A percentile compares a stretch with the other conserved stretches of the same genome.
Evolutionary conservation across 2,888 invertebrate genomes (phyloP).

Genomic region (Exocentrus adspersus): DNA sequence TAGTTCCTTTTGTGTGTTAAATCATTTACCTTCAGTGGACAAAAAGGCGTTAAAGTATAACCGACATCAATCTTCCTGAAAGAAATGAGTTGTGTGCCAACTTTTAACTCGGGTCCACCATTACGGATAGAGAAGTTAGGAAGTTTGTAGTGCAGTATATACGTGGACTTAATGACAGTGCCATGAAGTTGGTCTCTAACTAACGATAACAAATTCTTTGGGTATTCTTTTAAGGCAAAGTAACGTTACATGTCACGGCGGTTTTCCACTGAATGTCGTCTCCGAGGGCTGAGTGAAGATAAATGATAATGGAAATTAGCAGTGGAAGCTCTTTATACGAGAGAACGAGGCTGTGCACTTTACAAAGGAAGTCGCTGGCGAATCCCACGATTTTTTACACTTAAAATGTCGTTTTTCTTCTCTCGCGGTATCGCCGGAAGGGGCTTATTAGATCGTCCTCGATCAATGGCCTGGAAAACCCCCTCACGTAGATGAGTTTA

Average conservation of each 20-base stretch:
- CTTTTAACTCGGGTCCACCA: neutral
- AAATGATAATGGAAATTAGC: slow-evolving; percentile 63
- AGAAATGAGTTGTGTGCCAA: neutral
- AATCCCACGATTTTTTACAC: slow-evolving; percentile 46
- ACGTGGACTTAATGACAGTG: slow-evolving; percentile 39
- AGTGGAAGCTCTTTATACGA: slow-evolving; percentile 55
- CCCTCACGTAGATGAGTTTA: slow-evolving; percentile 12
- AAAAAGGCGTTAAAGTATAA: neutral
- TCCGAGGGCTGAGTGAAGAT: slow-evolving; percentile 49
- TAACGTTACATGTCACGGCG: slow-evolving; percentile 53
- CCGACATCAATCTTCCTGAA: neutral
- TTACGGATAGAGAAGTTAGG: slow-evolving; percentile 13
- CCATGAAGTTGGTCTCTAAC: slow-evolving; percentile 33
- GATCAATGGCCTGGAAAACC: slow-evolving; percentile 15
- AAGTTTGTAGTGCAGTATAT: slow-evolving; percentile 13
- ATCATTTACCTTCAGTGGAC: neutral
- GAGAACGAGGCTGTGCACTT: slow-evolving; percentile 56
- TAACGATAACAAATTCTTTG: slow-evolving; percentile 53
- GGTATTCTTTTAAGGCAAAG: slow-evolving; percentile 48
- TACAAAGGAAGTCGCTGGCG: slow-evolving; percentile 44
- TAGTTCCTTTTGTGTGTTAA: neutral
- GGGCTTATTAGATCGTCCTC: slow-evolving; percentile 8
- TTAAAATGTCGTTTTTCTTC: slow-evolving; percentile 46
- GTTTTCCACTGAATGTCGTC: slow-evolving; percentile 47
- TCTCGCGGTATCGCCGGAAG: slow-evolving; percentile 11